Base-by-base conservation (phyloP, 2,888 invertebrate species). In the Drosophila demipolita region DNA sequence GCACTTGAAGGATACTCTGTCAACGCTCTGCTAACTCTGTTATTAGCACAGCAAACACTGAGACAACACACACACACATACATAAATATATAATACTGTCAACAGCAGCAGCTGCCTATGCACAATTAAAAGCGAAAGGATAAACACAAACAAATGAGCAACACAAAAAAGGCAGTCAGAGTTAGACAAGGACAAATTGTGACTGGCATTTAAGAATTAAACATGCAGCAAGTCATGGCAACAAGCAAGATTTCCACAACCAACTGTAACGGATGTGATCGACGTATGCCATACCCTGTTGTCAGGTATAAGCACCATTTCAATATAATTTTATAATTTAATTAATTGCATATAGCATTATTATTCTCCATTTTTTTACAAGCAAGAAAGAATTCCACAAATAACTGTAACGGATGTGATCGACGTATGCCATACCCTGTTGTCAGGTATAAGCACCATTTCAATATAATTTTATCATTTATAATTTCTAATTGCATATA, bases 81-180 rank as follows among this genome's bases (percentile, higher is more conserved):
- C 55, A 54, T 36, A 54, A 26, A 55, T 55, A 55, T 38, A 55
- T 55, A 55, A 55, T 29, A 17, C 26, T 55, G 55, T 55, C 55
- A 84, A 83, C 79, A 62, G 59, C 53, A 58, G 35, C 66, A 59
- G 64, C 64, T 73, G 81, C 70, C 68, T 66, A 71, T 65, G 83
- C 66, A 77, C 83, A 83, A 86, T 86, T 86, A 86, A 84, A 86
- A 86, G 81, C 73, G 75, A 81, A 78, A 83, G 78, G 78, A 83
- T 86, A 83, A 83, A 83, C 65, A 76, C 81, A 78, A 75, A 74
- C 69, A 78, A 78, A 75, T 80, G 74, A 74, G 72, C 64, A 68
- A 82, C 83, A 83, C 76, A 77, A 77, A 75, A 80, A 78, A 71
- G 85, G 80, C 73, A 70, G 54, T 57, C 61, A 65, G 61, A 66